Percentiles rank a stretch among this genome's conserved stretches.
Evolutionary conservation across 2,888 invertebrate species (phyloP).

Genomic region (Thalpophila matura): DNA sequence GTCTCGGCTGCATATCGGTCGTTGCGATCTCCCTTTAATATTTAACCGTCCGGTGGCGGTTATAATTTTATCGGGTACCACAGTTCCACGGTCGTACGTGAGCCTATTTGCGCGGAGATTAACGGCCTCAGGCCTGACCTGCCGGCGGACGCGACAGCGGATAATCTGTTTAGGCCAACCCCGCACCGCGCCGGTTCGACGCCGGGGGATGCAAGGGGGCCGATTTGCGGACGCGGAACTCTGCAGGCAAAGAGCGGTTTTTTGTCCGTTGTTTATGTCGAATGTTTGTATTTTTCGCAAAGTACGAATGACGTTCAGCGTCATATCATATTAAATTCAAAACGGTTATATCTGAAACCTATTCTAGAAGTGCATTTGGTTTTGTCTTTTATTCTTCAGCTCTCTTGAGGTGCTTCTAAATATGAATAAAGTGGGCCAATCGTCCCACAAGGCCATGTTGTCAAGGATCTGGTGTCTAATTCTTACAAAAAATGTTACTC

Average conservation of each 20-base stretch:
- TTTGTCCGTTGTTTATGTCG: constrained; percentile 12
- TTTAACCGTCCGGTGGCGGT: constrained; percentile 66
- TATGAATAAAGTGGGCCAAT: neutral
- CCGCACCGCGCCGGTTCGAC: constrained; percentile 41
- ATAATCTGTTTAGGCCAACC: constrained; percentile 77
- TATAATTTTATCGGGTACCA: constrained; percentile 73
- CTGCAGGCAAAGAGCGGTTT: constrained; percentile 19
- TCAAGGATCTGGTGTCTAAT: constrained; percentile 5
- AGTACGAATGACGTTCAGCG: neutral
- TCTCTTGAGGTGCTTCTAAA: neutral
- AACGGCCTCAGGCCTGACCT: constrained; percentile 76
- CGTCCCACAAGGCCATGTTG: constrained; percentile 2
- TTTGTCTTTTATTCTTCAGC: neutral
- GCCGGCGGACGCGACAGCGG: constrained; percentile 68
- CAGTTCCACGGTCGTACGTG: constrained; percentile 73
- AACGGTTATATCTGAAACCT: neutral
- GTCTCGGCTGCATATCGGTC: constrained; percentile 62
- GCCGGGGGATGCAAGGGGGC: constrained; percentile 57
- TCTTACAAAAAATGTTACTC: constrained; percentile 46
- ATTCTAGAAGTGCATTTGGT: neutral
- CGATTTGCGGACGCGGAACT: constrained; percentile 53
- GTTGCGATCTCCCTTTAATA: constrained; percentile 68
- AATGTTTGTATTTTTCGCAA: constrained; percentile 24
- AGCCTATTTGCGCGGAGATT: constrained; percentile 83
- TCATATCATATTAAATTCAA: constrained; percentile 6